Evolutionary conservation across 2,888 invertebrate genomes (phyloP).

Genomic region (Amiota mariae): DNA sequence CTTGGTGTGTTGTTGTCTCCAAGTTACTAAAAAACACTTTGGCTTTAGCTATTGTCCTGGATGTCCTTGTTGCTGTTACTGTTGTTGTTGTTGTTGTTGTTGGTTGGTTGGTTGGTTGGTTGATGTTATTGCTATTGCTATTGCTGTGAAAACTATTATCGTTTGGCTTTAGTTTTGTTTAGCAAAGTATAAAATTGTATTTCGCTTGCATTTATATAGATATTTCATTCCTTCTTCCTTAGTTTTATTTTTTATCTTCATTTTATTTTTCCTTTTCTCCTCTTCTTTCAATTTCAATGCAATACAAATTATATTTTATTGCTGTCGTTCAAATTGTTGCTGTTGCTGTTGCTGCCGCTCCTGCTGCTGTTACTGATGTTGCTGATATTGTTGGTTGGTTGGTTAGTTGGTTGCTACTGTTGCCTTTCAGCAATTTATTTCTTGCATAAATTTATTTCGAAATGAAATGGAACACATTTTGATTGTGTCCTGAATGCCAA

Average conservation of each 20-base stretch:
- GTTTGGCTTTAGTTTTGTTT: constrained; percentile 25
- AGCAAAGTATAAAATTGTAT: constrained; percentile 17
- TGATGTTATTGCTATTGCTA: constrained; percentile 9
- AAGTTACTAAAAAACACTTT: neutral
- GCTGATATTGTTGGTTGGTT: no score
- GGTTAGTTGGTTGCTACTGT: neutral
- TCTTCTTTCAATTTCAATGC: constrained; percentile 18
- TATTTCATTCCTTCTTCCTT: constrained; percentile 30
- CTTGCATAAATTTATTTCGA: constrained; percentile 24
- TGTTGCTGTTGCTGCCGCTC: neutral
- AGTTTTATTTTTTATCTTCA: constrained; percentile 22
- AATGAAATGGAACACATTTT: constrained; percentile 21
- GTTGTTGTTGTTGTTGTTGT: neutral
- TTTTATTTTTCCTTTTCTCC: constrained; percentile 3
- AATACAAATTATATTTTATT: constrained; percentile 24
- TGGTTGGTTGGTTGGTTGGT: neutral
- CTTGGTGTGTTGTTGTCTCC: neutral
- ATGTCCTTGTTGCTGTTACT: neutral
- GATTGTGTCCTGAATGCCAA: constrained; percentile 24
- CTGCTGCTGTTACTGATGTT: neutral
- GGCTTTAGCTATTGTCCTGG: no score
- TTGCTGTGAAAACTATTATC: constrained; percentile 19
- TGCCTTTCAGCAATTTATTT: constrained; percentile 19
- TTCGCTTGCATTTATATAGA: constrained; percentile 18
- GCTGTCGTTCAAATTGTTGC: constrained; percentile 16